A percentile compares a stretch with the other conserved stretches of the same genome.
phyloP scores from a whole-genome alignment of 64 coral and sea anemone genomes.

The Orbicella faveolata region DNA sequence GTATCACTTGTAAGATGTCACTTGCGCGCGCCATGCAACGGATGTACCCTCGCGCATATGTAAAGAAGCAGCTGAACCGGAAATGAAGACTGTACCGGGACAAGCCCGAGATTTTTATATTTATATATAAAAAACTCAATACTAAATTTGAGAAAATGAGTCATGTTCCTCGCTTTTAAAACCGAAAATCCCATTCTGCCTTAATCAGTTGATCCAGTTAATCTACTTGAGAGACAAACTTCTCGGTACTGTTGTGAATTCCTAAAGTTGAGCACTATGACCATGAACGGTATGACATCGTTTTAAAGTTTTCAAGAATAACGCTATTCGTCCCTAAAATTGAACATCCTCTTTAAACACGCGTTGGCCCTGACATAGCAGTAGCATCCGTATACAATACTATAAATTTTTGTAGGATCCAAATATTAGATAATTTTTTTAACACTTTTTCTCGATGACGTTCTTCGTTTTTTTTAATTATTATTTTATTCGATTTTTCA shows the following conservation, averaged over 20 bases:
- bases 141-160: slow-evolving; percentile 19
- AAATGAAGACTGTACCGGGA: background rate
- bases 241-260: no score
- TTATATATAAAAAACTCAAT: background rate
- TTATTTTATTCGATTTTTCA: no score
- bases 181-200: background rate
- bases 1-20: background rate
- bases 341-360: background rate
- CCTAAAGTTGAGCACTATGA: background rate
- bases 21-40: background rate
- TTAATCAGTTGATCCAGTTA: background rate
- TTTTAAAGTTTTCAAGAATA: background rate
- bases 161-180: background rate
- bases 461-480: no score
- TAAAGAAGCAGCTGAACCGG: background rate
- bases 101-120: background rate
- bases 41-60: background rate
- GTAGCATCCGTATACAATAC: no score
- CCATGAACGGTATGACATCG: background rate
- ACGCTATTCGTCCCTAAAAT: background rate
- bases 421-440: no score
- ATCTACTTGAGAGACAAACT: no score
- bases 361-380: background rate
- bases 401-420: no score
- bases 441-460: no score